A percentile compares a stretch with the other conserved stretches of the same genome.
These are phyloP conservation scores for Eleutherodactylus coqui DNA, from an alignment of 2,797 vertebrate genomes.

Conservation along the genomic window DNA sequence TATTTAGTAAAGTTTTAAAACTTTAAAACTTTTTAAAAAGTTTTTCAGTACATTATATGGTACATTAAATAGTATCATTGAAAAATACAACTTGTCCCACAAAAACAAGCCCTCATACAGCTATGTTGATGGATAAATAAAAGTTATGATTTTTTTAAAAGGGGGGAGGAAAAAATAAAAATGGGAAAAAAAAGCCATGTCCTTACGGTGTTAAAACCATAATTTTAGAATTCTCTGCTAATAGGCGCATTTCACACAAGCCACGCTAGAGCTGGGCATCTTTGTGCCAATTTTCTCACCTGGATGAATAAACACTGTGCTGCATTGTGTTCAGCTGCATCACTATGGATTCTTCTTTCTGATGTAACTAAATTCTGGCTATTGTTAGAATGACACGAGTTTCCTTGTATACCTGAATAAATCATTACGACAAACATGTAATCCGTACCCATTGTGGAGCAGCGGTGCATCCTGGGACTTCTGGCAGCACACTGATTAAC, in stretches of 20 bases:
- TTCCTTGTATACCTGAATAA: constrained; percentile 51
- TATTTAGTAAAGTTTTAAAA: no score
- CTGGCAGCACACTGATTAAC: constrained; percentile 29
- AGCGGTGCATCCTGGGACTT: constrained; percentile 21
- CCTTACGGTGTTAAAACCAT: no score
- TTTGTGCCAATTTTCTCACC: constrained; percentile 16
- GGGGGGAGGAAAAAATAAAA: no score
- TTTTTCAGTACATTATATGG: no score
- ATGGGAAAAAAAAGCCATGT: no score
- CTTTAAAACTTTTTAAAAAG: no score
- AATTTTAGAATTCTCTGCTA: background rate
- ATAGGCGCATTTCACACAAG: background rate
- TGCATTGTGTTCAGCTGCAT: constrained; percentile 18
- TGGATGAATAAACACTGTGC: constrained; percentile 14
- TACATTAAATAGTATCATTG: no score
- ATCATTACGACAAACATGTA: constrained; percentile 48
- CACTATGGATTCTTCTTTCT: constrained; percentile 45
- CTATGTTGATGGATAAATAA: no score
- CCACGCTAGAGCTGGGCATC: background rate
- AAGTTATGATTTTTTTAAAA: no score
- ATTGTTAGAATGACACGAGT: constrained; percentile 45
- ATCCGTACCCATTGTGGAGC: constrained; percentile 15
- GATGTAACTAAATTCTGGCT: constrained; percentile 51
- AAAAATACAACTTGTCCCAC: no score
- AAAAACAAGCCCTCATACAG: no score